Percentiles rank a stretch among this genome's conserved stretches.
Conservation (phyloP, 2,113 vertebrate genomes). For the Rhegmatorhina hoffmannsi region DNA sequence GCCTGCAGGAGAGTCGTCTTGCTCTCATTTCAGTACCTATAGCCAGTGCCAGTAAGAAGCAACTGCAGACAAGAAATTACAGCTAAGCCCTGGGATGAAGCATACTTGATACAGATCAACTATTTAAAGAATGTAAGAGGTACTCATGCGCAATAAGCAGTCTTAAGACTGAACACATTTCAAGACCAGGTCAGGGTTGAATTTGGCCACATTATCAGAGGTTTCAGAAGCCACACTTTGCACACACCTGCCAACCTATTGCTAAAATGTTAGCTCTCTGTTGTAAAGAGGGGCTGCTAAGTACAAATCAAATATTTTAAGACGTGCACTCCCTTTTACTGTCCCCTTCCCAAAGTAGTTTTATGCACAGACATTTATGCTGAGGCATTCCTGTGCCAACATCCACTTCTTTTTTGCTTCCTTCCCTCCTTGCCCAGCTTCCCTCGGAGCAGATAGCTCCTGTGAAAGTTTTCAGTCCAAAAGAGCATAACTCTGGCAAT, state of each 20-base stretch:
- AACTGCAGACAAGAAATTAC: neutral
- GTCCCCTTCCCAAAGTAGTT: neutral
- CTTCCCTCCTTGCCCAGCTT: neutral
- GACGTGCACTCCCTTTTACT: neutral
- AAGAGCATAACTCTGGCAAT: neutral
- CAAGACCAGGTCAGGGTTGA: slow-evolving; percentile 21
- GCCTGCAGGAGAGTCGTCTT: neutral
- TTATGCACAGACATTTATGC: neutral
- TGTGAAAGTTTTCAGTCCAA: neutral
- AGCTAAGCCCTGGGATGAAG: slow-evolving; percentile 56
- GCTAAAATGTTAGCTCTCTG: neutral
- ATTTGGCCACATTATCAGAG: neutral
- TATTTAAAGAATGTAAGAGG: slow-evolving; percentile 66
- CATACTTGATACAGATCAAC: slow-evolving; percentile 55
- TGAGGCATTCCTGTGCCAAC: neutral
- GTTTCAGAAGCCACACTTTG: neutral
- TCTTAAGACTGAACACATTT: slow-evolving; percentile 3
- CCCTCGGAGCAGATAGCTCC: neutral
- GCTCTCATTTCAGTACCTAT: neutral
- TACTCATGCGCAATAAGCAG: neutral
- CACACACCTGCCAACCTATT: neutral
- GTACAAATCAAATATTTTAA: neutral
- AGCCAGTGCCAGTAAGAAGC: neutral
- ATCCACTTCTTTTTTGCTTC: neutral
- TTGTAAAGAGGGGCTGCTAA: neutral